Percentiles rank a stretch among this genome's conserved stretches.
Evolutionary conservation across 2,888 invertebrate genomes (phyloP).

Genomic region (Eulithis prunata): DNA sequence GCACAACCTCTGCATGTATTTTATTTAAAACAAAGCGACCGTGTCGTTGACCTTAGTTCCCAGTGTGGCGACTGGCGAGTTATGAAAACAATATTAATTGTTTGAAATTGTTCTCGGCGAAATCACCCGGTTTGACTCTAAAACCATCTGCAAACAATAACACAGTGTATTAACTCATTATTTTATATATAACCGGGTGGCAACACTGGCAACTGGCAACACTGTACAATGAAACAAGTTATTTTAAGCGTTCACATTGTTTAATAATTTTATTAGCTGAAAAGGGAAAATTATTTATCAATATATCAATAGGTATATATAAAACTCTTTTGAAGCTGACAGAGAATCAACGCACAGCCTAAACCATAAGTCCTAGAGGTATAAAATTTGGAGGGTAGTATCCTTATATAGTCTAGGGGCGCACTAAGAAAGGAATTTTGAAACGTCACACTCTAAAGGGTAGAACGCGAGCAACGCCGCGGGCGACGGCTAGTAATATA

Average conservation of each 20-base stretch:
- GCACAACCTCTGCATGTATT: constrained; percentile 23
- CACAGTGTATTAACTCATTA: constrained; percentile 21
- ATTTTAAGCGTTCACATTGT: not conserved
- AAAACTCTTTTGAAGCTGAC: too few relatives aligned
- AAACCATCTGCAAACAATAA: constrained; percentile 29
- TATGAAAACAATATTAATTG: constrained; percentile 53
- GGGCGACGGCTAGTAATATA: too few relatives aligned
- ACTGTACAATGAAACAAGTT: constrained; percentile 6
- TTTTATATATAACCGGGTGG: constrained; percentile 16
- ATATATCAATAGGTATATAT: too few relatives aligned
- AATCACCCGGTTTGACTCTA: constrained; percentile 24
- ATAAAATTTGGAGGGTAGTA: too few relatives aligned
- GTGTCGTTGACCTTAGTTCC: constrained; percentile 45
- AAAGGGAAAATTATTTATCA: too few relatives aligned
- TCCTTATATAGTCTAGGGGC: too few relatives aligned
- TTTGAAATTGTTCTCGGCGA: constrained; percentile 37
- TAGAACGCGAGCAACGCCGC: too few relatives aligned
- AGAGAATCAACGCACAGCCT: too few relatives aligned
- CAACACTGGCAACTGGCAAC: constrained; percentile 25
- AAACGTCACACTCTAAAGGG: too few relatives aligned
- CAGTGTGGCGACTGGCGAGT: constrained; percentile 46
- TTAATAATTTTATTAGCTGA: too few relatives aligned
- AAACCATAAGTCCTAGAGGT: too few relatives aligned
- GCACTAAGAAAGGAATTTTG: too few relatives aligned
- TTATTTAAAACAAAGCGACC: constrained; percentile 37